Evolutionary conservation across 2,797 vertebrate genomes (phyloP).

Genomic region (Xiphophorus birchmanni): DNA sequence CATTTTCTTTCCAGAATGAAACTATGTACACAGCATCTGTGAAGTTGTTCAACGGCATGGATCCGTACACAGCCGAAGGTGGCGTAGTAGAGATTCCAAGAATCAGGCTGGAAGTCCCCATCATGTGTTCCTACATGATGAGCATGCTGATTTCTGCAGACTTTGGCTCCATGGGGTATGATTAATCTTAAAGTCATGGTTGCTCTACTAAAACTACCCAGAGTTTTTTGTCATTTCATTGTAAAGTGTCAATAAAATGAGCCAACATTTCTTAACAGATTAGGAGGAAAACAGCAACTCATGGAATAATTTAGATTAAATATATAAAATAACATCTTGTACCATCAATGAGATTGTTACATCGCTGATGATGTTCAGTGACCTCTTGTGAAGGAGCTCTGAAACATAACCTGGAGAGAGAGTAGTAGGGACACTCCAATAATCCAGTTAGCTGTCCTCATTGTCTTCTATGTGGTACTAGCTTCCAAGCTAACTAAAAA

Average conservation of each 20-base stretch:
- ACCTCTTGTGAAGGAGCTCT: background rate
- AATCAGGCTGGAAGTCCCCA: slow-evolving; percentile 75
- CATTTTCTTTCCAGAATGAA: slow-evolving; percentile 78
- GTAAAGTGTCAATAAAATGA: background rate
- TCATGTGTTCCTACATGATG: slow-evolving; percentile 85
- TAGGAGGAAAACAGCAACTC: background rate
- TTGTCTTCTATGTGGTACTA: background rate
- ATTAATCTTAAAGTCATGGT: slow-evolving; percentile 1
- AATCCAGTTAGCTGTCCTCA: no score
- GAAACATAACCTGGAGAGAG: background rate
- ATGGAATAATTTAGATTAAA: no score
- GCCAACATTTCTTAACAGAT: background rate
- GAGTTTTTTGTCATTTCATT: background rate
- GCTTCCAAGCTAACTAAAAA: background rate
- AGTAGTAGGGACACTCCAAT: background rate
- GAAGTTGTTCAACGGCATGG: slow-evolving; percentile 72
- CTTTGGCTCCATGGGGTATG: slow-evolving; percentile 82
- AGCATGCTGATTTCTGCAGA: slow-evolving; percentile 82
- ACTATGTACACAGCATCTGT: slow-evolving; percentile 79
- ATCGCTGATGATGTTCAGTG: background rate
- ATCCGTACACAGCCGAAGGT: slow-evolving; percentile 20
- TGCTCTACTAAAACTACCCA: background rate
- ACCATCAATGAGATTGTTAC: background rate
- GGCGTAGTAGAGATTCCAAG: slow-evolving; percentile 55
- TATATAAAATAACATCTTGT: background rate